A percentile compares a stretch with the other conserved stretches of the same genome.
Conservation (phyloP, 1,140 invertebrate species). For the Heliconius himera region DNA sequence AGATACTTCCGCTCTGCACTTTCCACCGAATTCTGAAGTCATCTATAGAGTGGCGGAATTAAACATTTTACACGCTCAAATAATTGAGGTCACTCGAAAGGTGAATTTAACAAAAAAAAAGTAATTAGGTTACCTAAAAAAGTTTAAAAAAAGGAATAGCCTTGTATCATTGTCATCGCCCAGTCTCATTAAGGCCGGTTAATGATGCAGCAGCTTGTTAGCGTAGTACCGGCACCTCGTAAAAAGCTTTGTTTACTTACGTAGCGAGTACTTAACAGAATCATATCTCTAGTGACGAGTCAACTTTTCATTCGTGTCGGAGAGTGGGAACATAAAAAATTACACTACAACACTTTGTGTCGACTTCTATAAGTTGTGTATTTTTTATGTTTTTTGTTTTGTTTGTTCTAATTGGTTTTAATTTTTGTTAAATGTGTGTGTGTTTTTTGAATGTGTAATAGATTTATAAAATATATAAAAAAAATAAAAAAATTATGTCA, state of each 20-base stretch:
- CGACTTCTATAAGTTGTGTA: neutral
- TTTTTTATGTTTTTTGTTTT: neutral
- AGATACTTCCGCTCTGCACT: too few relatives aligned
- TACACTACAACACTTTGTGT: neutral
- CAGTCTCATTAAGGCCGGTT: conserved; percentile 34
- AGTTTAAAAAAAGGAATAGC: conserved; percentile 21
- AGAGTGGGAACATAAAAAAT: neutral
- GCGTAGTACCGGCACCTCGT: conserved; percentile 36
- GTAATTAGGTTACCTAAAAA: conserved; percentile 21
- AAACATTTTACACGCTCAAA: neutral
- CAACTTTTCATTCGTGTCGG: neutral
- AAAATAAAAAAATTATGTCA: too few relatives aligned
- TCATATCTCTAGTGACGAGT: conserved; percentile 15
- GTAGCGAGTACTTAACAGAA: conserved; percentile 13
- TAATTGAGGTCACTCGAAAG: conserved; percentile 1
- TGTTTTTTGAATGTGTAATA: neutral
- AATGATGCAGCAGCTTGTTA: conserved; percentile 42
- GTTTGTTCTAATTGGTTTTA: neutral
- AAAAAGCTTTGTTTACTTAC: conserved; percentile 29
- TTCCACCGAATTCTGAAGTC: too few relatives aligned
- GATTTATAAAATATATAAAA: too few relatives aligned
- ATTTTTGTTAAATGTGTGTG: neutral
- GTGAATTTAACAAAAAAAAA: neutral
- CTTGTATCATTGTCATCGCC: conserved; percentile 21
- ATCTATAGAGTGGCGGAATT: neutral